Percentiles rank a stretch among this genome's conserved stretches.
Evolutionary conservation across 2,797 vertebrate species (phyloP).

Genomic region (Mormyrops attenuatus): DNA sequence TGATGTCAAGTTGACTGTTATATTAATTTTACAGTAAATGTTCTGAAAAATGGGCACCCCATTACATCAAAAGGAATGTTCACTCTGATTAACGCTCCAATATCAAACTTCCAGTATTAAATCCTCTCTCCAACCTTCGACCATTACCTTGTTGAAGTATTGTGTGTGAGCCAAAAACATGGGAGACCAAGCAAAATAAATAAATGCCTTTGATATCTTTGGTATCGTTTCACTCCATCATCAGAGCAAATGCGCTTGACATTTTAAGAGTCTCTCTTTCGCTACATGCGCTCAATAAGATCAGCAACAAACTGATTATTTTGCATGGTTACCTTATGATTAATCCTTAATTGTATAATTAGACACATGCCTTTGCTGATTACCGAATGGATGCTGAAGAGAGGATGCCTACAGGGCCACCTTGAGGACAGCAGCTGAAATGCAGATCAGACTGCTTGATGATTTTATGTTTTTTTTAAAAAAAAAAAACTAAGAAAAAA

Average conservation of each 20-base stretch:
- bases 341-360: conserved; percentile 10
- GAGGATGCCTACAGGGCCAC: not conserved
- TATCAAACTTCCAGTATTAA: not conserved
- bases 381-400: not conserved
- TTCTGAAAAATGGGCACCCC: not conserved
- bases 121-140: not conserved
- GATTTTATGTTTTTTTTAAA: not conserved
- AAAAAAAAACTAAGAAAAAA: not conserved
- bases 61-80: not conserved
- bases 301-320: conserved; percentile 3
- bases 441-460: not conserved
- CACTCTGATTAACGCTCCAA: not conserved
- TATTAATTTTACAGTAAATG: not conserved
- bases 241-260: conserved; percentile 5
- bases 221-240: not conserved
- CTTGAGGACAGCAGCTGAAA: not conserved
- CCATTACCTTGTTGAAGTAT: not conserved
- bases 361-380: not conserved
- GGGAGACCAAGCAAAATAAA: not conserved
- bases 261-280: conserved; percentile 3
- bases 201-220: not conserved
- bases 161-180: not conserved
- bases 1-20: not conserved
- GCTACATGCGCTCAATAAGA: not conserved
- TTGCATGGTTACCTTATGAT: conserved; percentile 10